Conservation (phyloP, 2,113 vertebrate genomes). For the Erythrocercus mccallii region DNA sequence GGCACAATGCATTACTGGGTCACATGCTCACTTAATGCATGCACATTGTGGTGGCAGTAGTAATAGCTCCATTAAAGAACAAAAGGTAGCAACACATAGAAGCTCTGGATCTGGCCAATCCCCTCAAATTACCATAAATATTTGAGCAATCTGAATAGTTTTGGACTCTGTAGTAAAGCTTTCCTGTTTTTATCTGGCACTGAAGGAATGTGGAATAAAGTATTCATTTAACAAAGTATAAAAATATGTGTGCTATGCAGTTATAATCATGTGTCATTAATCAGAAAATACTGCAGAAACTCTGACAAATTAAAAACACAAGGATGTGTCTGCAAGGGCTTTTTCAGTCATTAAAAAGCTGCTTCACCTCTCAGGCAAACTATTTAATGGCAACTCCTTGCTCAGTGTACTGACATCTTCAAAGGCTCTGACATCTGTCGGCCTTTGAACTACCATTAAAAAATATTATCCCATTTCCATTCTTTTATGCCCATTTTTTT, state of each 20-base stretch:
- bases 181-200: conserved; percentile 72
- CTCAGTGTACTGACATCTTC: conserved; percentile 84
- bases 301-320: conserved; percentile 84
- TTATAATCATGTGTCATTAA: conserved; percentile 82
- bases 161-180: conserved; percentile 67
- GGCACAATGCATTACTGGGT: background rate
- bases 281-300: conserved; percentile 82
- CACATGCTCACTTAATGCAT: background rate
- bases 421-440: conserved; percentile 91
- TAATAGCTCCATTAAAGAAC: conserved; percentile 69
- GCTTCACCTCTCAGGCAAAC: conserved; percentile 79
- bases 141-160: conserved; percentile 71
- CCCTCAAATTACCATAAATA: conserved; percentile 77
- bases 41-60: conserved; percentile 45
- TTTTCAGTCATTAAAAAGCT: conserved; percentile 78
- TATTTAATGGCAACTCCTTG: conserved; percentile 79
- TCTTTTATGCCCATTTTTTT: conserved; percentile 95
- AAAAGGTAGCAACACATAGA: conserved; percentile 69
- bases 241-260: conserved; percentile 81
- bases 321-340: conserved; percentile 80
- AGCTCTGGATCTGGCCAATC: conserved; percentile 61
- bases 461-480: conserved; percentile 89
- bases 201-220: conserved; percentile 76
- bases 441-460: conserved; percentile 90
- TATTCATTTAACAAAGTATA: conserved; percentile 75